Conservation (phyloP, 2,797 vertebrate species). For the Tachyglossus aculeatus region DNA sequence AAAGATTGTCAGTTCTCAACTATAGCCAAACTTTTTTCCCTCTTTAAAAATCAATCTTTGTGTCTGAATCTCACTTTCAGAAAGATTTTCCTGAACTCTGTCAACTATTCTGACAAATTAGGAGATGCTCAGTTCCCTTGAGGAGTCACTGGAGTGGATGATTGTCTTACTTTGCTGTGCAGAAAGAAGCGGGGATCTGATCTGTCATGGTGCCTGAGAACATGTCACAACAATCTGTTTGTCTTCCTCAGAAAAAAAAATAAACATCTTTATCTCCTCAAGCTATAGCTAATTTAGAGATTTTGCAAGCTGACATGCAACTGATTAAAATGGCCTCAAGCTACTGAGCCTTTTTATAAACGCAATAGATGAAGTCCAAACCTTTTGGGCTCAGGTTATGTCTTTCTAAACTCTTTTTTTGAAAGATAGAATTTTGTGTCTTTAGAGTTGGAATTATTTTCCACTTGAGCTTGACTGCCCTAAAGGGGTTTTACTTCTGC, state of each 20-base stretch:
- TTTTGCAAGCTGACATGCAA: conserved; percentile 74
- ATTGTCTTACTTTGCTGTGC: conserved; percentile 26
- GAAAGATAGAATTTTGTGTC: too few species aligned
- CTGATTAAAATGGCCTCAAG: conserved; percentile 79
- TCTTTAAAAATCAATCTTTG: conserved; percentile 45
- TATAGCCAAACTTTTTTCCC: too few species aligned
- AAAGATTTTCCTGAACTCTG: conserved; percentile 57
- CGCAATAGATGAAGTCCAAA: conserved; percentile 64
- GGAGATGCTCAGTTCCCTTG: too few species aligned
- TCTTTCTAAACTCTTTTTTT: conserved; percentile 32
- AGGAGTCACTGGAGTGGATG: conserved; percentile 19
- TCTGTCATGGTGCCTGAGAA: conserved; percentile 77
- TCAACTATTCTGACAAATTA: conserved; percentile 52
- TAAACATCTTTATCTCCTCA: conserved; percentile 72
- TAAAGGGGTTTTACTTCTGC: too few species aligned
- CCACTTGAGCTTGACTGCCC: too few species aligned
- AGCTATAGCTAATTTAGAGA: conserved; percentile 76
- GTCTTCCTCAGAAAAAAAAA: conserved; percentile 71
- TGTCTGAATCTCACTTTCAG: conserved; percentile 55
- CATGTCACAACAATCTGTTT: conserved; percentile 78
- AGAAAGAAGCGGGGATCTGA: conserved; percentile 59
- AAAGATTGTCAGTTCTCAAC: too few species aligned
- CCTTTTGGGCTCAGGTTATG: conserved; percentile 49
- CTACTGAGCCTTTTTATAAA: conserved; percentile 67
- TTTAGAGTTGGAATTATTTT: too few species aligned